A percentile compares a stretch with the other conserved stretches of the same genome.
Evolutionary conservation across 2,797 vertebrate genomes (phyloP).

Genomic region (Gymnoscopelus microlampas): DNA sequence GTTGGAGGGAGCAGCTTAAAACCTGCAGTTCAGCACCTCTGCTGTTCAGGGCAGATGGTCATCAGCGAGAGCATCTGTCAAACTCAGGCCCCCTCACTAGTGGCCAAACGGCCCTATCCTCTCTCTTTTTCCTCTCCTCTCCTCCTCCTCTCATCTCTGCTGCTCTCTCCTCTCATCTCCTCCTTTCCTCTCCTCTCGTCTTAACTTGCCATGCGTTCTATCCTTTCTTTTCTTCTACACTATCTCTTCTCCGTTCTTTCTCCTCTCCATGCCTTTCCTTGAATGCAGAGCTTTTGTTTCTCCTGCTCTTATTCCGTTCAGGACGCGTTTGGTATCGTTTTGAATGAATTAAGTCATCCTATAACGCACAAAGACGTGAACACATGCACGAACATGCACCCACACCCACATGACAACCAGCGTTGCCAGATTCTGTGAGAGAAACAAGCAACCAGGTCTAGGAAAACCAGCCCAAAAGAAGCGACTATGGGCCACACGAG

Average conservation of each 20-base stretch:
- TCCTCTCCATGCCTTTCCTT: slow-evolving; percentile 33
- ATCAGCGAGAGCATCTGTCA: slow-evolving; percentile 85
- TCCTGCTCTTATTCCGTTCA: slow-evolving; percentile 2
- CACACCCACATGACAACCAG: too few species aligned
- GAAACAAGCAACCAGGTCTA: too few species aligned
- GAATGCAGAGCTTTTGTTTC: slow-evolving; percentile 41
- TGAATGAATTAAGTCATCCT: too few species aligned
- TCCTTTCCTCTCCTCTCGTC: slow-evolving; percentile 23
- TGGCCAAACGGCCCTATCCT: slow-evolving; percentile 61
- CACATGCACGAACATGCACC: background rate
- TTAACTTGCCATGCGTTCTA: slow-evolving; percentile 10
- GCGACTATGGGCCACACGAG: too few species aligned
- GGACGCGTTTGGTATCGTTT: background rate
- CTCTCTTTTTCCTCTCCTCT: slow-evolving; percentile 42
- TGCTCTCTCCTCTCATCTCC: slow-evolving; percentile 7
- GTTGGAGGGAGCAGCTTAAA: slow-evolving; percentile 75
- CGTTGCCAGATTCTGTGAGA: too few species aligned
- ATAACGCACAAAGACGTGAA: background rate
- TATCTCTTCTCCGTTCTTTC: slow-evolving; percentile 37
- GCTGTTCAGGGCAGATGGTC: slow-evolving; percentile 85
- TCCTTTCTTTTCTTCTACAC: slow-evolving; percentile 51
- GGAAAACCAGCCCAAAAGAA: too few species aligned
- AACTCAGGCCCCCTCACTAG: slow-evolving; percentile 77
- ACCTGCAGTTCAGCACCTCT: slow-evolving; percentile 86
- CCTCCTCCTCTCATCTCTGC: background rate